Conservation (phyloP, 2,113 vertebrate genomes). For the Pseudopipra pipra region DNA sequence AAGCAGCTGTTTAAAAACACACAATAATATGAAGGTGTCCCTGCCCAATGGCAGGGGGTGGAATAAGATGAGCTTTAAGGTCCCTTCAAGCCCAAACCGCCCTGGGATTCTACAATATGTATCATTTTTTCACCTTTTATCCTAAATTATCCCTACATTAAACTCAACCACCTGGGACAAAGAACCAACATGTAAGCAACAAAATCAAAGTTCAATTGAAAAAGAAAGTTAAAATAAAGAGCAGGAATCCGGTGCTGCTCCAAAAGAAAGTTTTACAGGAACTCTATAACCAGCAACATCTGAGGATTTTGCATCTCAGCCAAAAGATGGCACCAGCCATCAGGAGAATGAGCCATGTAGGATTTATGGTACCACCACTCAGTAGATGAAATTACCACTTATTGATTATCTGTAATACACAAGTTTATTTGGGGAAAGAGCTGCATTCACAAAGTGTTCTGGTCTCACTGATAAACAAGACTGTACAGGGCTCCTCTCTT, state of each 20-base stretch:
- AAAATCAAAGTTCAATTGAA: neutral
- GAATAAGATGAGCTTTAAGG: neutral
- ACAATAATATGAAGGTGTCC: neutral
- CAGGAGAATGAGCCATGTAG: neutral
- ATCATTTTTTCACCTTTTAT: neutral
- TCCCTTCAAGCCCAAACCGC: neutral
- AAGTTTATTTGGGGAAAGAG: neutral
- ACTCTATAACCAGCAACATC: neutral
- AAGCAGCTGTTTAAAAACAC: neutral
- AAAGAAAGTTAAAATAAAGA: neutral
- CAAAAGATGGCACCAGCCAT: constrained; percentile 17
- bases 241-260: neutral
- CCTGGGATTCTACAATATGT: neutral
- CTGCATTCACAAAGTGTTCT: neutral
- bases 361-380: neutral
- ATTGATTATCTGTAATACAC: neutral
- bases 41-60: neutral
- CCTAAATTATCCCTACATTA: neutral
- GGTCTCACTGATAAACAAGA: neutral
- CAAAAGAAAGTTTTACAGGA: neutral
- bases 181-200: neutral
- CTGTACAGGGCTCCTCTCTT: neutral
- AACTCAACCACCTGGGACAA: neutral
- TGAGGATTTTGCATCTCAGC: neutral
- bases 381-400: neutral